These are phyloP conservation scores for Spodoptera frugiperda DNA, from an alignment of 1,140 invertebrate species.

Conservation along the genomic window DNA sequence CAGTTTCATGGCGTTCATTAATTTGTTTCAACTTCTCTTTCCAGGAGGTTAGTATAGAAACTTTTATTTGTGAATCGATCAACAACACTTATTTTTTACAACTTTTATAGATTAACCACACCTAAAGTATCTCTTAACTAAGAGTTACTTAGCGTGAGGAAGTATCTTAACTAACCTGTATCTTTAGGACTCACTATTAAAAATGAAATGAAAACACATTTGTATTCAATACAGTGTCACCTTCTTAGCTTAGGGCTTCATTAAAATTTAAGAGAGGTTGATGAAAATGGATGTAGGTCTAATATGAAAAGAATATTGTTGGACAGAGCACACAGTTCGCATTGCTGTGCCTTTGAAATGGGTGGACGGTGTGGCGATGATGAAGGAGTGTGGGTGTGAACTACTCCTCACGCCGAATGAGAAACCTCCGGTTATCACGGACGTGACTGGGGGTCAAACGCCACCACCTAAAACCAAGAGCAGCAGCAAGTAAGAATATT, in stretches of 20 bases:
- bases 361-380: slow-evolving; percentile 62
- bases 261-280: too few species aligned
- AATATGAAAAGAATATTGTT: background rate
- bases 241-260: too few species aligned
- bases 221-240: too few species aligned
- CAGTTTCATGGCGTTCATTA: slow-evolving; percentile 71
- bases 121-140: too few species aligned
- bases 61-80: background rate
- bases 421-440: slow-evolving; percentile 53
- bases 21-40: slow-evolving; percentile 73
- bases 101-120: too few species aligned
- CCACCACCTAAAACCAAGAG: background rate
- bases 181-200: too few species aligned
- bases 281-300: too few species aligned
- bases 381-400: slow-evolving; percentile 65
- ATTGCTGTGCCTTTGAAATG: slow-evolving; percentile 70
- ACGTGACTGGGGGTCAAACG: slow-evolving; percentile 12
- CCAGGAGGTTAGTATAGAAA: slow-evolving; percentile 67
- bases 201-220: too few species aligned
- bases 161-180: too few species aligned
- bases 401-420: slow-evolving; percentile 58
- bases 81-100: background rate
- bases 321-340: slow-evolving; percentile 59
- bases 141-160: too few species aligned
- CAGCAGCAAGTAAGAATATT: slow-evolving; percentile 9